Percentiles rank a stretch among this genome's conserved stretches.
Evolutionary conservation across 2,797 vertebrate species (phyloP).

Genomic region (Sciurus vulgaris): DNA sequence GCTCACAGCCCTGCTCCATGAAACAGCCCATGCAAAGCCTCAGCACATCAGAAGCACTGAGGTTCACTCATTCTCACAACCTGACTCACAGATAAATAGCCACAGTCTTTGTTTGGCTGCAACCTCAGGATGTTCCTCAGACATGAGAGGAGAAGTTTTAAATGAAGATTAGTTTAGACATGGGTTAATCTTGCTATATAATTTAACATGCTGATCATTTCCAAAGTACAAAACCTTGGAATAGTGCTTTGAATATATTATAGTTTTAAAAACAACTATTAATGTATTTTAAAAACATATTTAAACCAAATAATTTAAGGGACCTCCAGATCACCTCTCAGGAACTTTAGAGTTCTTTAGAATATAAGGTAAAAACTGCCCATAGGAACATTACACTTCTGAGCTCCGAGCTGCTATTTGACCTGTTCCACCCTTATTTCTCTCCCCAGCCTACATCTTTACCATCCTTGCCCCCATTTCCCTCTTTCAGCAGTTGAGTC

Average conservation of each 20-base stretch:
- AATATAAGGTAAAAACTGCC: not conserved
- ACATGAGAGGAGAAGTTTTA: not conserved
- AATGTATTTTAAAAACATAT: conserved; percentile 6
- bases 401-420: not conserved
- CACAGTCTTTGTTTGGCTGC: not conserved
- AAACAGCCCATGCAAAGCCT: not conserved
- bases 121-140: not conserved
- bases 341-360: not conserved
- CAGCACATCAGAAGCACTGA: not conserved
- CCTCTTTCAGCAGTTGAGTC: not conserved
- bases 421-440: not conserved
- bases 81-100: not conserved
- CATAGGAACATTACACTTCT: not conserved
- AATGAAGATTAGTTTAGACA: not conserved
- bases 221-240: not conserved
- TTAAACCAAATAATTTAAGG: not conserved
- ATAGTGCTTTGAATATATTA: not conserved
- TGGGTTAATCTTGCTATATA: not conserved
- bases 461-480: fast-evolving
- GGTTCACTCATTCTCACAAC: not conserved
- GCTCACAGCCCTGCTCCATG: not conserved
- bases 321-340: not conserved
- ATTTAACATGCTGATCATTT: not conserved
- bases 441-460: not conserved
- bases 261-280: not conserved